A percentile compares a stretch with the other conserved stretches of the same genome.
These are phyloP conservation scores for Oreochromis grahami DNA, from an alignment of 2,797 vertebrate species.

Conservation along the genomic window DNA sequence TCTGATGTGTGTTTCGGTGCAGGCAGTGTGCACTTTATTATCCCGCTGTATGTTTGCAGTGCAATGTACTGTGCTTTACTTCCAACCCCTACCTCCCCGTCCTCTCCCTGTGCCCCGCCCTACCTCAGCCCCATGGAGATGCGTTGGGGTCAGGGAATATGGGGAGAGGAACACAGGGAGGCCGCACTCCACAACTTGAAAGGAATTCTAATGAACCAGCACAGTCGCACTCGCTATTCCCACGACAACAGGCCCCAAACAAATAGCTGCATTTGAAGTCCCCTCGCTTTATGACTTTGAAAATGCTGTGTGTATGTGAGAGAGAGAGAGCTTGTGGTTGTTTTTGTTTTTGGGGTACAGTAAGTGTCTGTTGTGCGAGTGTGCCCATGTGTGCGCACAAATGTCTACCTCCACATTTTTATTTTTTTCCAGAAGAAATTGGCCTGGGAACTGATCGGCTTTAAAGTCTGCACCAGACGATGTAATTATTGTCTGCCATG, in stretches of 20 bases:
- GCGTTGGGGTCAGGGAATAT: slow-evolving; percentile 80
- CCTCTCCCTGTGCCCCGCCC: slow-evolving; percentile 62
- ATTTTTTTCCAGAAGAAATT: slow-evolving; percentile 29
- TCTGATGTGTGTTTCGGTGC: background rate
- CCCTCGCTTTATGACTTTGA: slow-evolving; percentile 81
- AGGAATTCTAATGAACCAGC: slow-evolving; percentile 83
- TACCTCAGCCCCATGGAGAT: slow-evolving; percentile 76
- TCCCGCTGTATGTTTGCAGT: background rate
- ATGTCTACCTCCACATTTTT: slow-evolving; percentile 41
- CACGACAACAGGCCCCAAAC: slow-evolving; percentile 84
- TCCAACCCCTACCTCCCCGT: slow-evolving; percentile 31
- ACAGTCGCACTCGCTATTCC: slow-evolving; percentile 79
- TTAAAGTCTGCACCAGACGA: slow-evolving; percentile 62
- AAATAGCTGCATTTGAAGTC: slow-evolving; percentile 86
- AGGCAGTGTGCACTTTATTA: background rate
- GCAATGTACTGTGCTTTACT: slow-evolving; percentile 48
- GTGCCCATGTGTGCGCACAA: background rate
- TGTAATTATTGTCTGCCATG: slow-evolving; percentile 62
- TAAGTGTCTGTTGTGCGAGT: slow-evolving; percentile 26
- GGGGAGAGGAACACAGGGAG: slow-evolving; percentile 79
- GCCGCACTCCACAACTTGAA: slow-evolving; percentile 81
- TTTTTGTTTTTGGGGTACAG: slow-evolving; percentile 63
- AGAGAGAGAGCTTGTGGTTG: slow-evolving; percentile 23
- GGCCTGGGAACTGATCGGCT: slow-evolving; percentile 60
- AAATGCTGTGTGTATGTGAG: slow-evolving; percentile 59